phyloP scores from a whole-genome alignment of 2,113 vertebrate species.

The Osmerus eperlanus region DNA sequence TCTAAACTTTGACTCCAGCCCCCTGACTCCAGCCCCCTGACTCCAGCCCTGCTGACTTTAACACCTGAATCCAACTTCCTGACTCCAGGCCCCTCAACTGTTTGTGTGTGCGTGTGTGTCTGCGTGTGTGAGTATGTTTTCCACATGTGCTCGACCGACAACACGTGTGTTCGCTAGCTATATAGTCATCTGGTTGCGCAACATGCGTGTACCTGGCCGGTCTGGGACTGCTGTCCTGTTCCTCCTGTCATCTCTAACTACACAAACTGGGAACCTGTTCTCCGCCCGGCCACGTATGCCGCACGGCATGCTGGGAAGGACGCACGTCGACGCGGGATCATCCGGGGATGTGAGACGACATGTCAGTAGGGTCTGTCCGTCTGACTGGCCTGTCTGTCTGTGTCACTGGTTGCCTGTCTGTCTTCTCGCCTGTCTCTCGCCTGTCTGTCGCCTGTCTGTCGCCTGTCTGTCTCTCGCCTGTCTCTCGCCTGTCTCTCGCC shows the following conservation, averaged over 20 bases:
- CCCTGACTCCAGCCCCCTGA: no score
- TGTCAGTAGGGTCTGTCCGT: not conserved
- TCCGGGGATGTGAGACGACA: no score
- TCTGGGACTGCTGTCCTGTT: conserved; percentile 37
- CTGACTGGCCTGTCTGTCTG: conserved; percentile 23
- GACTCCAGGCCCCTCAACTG: not conserved
- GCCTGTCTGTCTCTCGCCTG: no score
- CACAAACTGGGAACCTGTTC: conserved; percentile 61
- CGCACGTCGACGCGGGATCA: no score
- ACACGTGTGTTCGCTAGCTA: conserved; percentile 19
- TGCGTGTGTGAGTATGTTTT: not conserved
- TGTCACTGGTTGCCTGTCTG: conserved; percentile 18
- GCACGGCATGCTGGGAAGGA: not conserved
- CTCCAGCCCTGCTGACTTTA: no score
- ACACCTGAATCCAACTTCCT: no score
- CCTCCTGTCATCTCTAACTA: conserved; percentile 57
- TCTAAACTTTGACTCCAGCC: no score
- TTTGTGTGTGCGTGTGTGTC: conserved; percentile 12
- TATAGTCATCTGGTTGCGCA: conserved; percentile 56
- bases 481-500: not conserved
- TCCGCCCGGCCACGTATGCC: not conserved
- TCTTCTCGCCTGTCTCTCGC: not conserved
- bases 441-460: no score
- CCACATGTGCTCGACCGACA: conserved; percentile 9
- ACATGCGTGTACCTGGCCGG: conserved; percentile 65